Evolutionary conservation across 2,888 invertebrate genomes (phyloP).

Genomic region (Xylocampa areola): DNA sequence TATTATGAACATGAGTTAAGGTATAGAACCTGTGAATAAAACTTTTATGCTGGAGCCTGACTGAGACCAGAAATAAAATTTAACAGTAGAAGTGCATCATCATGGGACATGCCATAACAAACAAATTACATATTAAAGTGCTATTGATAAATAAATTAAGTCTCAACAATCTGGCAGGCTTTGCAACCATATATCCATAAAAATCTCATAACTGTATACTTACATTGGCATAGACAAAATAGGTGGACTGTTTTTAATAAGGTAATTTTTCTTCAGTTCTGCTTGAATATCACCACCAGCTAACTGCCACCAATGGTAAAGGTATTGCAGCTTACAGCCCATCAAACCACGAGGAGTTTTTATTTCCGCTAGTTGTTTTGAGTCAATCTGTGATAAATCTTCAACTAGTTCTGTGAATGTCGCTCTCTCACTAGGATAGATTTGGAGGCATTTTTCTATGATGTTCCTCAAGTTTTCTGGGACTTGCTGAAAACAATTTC

Average conservation of each 20-base stretch:
- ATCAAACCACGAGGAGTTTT: conserved; percentile 84
- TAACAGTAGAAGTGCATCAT: no score
- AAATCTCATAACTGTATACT: conserved; percentile 58
- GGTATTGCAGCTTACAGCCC: conserved; percentile 92
- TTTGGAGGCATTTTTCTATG: conserved; percentile 93
- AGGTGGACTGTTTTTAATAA: conserved; percentile 96
- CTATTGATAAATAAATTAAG: no score
- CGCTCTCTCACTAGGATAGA: conserved; percentile 89
- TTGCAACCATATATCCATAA: no score
- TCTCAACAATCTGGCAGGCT: no score
- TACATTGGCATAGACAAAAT: conserved; percentile 94
- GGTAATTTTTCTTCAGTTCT: conserved; percentile 96
- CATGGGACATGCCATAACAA: no score
- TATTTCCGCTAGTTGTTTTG: conserved; percentile 79
- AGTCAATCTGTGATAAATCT: conserved; percentile 73
- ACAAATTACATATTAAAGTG: no score
- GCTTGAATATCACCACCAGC: conserved; percentile 98
- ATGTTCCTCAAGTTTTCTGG: conserved; percentile 90
- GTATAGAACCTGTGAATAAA: no score
- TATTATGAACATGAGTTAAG: no score
- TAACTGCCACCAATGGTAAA: conserved; percentile 98
- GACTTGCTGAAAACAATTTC: conserved; percentile 82
- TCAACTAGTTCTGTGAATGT: conserved; percentile 90
- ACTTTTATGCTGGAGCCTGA: no score
- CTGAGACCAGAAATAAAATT: no score